Evolutionary conservation across 2,113 vertebrate genomes (phyloP).

Genomic region (Diadophis punctatus): DNA sequence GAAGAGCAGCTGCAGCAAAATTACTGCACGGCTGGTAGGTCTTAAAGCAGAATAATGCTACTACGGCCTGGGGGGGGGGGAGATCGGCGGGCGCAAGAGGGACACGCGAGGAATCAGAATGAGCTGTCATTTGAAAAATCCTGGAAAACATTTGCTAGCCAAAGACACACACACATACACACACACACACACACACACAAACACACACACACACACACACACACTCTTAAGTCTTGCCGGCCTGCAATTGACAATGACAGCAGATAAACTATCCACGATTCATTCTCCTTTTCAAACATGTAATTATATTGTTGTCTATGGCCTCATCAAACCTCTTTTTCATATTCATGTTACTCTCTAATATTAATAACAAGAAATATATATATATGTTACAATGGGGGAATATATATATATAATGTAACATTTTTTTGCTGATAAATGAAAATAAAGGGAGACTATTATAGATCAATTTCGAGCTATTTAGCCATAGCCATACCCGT

Average conservation of each 20-base stretch:
- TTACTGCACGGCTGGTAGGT: not conserved
- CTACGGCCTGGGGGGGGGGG: not conserved
- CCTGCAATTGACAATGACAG: not conserved
- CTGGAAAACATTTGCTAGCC: not conserved
- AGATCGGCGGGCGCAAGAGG: not conserved
- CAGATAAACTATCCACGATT: not conserved
- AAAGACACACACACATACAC: not conserved
- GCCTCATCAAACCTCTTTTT: not conserved
- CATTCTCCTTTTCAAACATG: not conserved
- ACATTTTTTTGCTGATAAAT: too few relatives aligned
- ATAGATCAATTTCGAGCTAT: too few relatives aligned
- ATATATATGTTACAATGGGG: too few relatives aligned
- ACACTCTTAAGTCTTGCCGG: not conserved
- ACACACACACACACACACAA: too few relatives aligned
- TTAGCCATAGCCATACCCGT: too few relatives aligned
- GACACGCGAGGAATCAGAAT: too few relatives aligned
- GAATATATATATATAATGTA: too few relatives aligned
- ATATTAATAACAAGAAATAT: not conserved
- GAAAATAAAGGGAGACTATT: too few relatives aligned
- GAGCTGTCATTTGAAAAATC: not conserved
- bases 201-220: not conserved
- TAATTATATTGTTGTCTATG: not conserved
- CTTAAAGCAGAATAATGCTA: not conserved
- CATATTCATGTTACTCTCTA: not conserved
- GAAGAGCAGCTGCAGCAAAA: not conserved